Conservation (phyloP, 2,888 invertebrate genomes). For the Ryuthela nishihirai region DNA sequence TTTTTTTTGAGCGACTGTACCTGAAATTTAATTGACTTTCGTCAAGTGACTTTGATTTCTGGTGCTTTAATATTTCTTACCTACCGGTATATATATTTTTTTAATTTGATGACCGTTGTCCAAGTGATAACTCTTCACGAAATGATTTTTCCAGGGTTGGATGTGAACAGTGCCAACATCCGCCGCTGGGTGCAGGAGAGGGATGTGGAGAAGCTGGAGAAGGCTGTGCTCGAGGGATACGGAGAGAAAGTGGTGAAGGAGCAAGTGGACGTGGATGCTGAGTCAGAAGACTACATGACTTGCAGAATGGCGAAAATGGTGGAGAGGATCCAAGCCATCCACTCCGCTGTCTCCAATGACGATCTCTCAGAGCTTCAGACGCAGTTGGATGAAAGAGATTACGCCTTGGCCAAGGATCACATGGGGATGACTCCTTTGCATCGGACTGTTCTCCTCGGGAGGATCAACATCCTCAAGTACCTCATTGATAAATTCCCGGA, state of each 20-base stretch:
- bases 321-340: constrained; percentile 40
- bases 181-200: constrained; percentile 94
- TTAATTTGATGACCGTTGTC: too few species aligned
- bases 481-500: constrained; percentile 53
- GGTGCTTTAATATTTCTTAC: too few species aligned
- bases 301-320: constrained; percentile 38
- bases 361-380: constrained; percentile 38
- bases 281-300: constrained; percentile 18
- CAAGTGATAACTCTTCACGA: too few species aligned
- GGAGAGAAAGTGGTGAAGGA: constrained; percentile 60
- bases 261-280: constrained; percentile 2
- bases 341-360: constrained; percentile 41
- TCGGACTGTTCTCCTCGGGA: constrained; percentile 77
- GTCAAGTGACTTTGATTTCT: too few species aligned
- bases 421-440: constrained; percentile 82
- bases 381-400: constrained; percentile 68
- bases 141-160: too few species aligned
- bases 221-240: constrained; percentile 86
- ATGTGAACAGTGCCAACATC: constrained; percentile 80
- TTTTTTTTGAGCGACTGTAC: too few species aligned
- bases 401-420: constrained; percentile 78
- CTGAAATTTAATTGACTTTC: too few species aligned
- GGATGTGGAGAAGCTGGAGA: constrained; percentile 78
- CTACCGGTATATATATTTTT: too few species aligned
- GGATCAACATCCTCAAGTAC: constrained; percentile 70